These are phyloP conservation scores for Tenthredo amoena DNA, from an alignment of 2,888 invertebrate species.

Conservation along the genomic window DNA sequence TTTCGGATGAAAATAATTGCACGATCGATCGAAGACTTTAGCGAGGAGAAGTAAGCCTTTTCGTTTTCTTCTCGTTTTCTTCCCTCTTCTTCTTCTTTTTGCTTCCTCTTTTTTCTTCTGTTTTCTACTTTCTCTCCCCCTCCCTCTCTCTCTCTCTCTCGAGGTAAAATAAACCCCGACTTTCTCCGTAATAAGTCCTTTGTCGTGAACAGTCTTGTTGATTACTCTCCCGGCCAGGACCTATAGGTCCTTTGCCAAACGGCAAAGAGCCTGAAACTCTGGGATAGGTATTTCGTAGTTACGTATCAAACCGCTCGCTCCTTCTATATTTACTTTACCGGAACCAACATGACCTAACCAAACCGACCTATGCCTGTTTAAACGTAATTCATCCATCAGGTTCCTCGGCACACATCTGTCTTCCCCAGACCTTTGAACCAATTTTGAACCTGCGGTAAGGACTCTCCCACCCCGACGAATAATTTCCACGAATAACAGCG, in stretches of 20 bases:
- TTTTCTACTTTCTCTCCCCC: background rate
- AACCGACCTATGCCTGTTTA: conserved; percentile 10
- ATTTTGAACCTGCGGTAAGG: background rate
- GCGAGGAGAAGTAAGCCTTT: background rate
- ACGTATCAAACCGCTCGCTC: background rate
- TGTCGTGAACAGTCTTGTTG: conserved; percentile 24
- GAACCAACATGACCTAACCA: conserved; percentile 43
- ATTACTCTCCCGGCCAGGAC: background rate
- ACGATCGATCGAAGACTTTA: background rate
- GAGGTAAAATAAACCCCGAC: conserved; percentile 25
- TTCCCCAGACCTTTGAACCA: background rate
- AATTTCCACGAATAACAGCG: background rate
- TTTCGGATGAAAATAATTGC: conserved; percentile 17
- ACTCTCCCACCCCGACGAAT: background rate
- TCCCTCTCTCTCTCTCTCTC: background rate
- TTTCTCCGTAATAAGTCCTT: conserved; percentile 16
- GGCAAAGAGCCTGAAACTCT: background rate
- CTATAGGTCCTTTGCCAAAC: background rate
- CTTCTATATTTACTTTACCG: conserved; percentile 34
- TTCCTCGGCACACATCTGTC: background rate
- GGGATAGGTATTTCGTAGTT: conserved; percentile 31
- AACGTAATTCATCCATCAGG: conserved; percentile 21
- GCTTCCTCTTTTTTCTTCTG: no score
- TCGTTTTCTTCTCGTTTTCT: conserved; percentile 38
- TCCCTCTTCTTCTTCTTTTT: background rate